phyloP scores from a whole-genome alignment of 2,888 invertebrate species.

The Megaustenia siamemsis region DNA sequence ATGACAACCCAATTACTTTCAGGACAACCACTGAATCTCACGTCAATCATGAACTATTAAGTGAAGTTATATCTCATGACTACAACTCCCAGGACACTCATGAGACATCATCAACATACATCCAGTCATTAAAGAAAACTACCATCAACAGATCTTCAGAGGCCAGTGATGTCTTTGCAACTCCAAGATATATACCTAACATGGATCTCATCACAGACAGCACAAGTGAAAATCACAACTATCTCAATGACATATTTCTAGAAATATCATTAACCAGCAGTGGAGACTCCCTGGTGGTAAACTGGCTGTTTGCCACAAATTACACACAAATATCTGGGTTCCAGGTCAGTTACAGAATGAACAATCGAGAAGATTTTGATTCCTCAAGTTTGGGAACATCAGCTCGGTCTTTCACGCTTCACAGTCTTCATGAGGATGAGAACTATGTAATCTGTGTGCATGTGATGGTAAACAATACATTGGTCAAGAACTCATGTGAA shows the following conservation, averaged over 20 bases:
- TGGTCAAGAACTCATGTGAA: slow-evolving; percentile 25
- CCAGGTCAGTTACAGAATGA: slow-evolving; percentile 46
- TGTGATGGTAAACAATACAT: slow-evolving; percentile 31
- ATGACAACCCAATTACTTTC: background rate
- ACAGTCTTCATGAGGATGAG: slow-evolving; percentile 42
- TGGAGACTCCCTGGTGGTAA: slow-evolving; percentile 32
- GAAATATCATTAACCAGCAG: slow-evolving; percentile 3
- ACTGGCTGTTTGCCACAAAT: slow-evolving; percentile 32
- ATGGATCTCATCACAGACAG: no score
- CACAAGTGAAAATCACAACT: slow-evolving; percentile 46
- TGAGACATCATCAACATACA: background rate
- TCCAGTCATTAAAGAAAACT: background rate
- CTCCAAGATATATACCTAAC: background rate
- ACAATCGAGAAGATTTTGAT: slow-evolving; percentile 46
- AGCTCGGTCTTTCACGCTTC: slow-evolving; percentile 48
- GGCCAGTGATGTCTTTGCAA: background rate
- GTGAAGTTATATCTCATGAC: background rate
- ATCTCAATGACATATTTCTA: background rate
- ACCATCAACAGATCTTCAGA: background rate
- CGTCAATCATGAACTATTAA: background rate
- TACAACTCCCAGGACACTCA: background rate
- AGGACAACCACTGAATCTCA: background rate
- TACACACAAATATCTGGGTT: slow-evolving; percentile 35
- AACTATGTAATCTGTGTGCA: slow-evolving; percentile 59
- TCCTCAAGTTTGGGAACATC: slow-evolving; percentile 52